phyloP scores from a whole-genome alignment of 2,797 vertebrate genomes.

The Phaenicophaeus curvirostris region DNA sequence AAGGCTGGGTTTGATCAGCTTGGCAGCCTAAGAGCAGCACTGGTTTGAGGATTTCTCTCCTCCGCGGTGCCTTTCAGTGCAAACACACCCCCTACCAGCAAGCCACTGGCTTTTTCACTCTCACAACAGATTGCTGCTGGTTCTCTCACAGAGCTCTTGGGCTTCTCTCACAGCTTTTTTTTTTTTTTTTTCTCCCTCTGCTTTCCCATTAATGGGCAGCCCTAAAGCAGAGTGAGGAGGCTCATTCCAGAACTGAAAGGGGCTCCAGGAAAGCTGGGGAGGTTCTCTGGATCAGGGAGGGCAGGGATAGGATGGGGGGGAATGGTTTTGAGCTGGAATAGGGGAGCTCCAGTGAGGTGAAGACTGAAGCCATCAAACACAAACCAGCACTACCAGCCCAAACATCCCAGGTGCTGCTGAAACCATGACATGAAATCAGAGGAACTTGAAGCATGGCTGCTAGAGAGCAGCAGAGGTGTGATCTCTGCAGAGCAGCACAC shows the following conservation, averaged over 20 bases:
- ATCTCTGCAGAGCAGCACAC: not conserved
- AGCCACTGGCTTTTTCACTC: not conserved
- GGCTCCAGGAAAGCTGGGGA: too few relatives aligned
- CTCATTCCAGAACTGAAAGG: too few relatives aligned
- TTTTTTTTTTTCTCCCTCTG: too few relatives aligned
- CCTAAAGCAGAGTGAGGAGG: constrained; percentile 27
- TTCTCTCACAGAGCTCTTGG: constrained; percentile 8
- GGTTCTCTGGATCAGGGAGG: too few relatives aligned
- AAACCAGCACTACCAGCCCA: not conserved
- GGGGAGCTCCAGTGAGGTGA: too few relatives aligned
- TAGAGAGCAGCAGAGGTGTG: not conserved
- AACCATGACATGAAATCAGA: not conserved
- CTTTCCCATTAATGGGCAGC: constrained; percentile 26
- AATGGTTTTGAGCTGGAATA: too few relatives aligned
- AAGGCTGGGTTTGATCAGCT: not conserved
- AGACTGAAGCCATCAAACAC: not conserved
- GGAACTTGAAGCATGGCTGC: not conserved
- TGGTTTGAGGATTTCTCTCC: too few relatives aligned
- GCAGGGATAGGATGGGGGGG: too few relatives aligned
- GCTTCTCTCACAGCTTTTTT: not conserved
- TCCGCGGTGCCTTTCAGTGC: not conserved
- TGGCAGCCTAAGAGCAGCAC: not conserved
- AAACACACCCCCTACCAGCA: not conserved
- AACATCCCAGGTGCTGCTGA: not conserved
- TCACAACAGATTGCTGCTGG: constrained; percentile 15